Conservation (phyloP, 2,888 invertebrate genomes). For the Eristalinus sepulchralis region DNA sequence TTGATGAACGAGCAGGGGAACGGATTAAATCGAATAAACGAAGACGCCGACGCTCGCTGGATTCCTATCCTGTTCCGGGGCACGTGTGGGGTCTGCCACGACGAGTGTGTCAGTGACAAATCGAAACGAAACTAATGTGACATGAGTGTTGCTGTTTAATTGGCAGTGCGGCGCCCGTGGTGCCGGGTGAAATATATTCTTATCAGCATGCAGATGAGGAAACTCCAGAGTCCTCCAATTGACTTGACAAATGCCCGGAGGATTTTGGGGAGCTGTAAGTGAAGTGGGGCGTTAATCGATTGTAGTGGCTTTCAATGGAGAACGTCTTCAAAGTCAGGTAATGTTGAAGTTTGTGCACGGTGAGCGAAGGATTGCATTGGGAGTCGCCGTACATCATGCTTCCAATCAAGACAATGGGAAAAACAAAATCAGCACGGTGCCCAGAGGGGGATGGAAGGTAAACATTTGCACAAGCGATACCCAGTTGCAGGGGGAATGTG, state of each 20-base stretch:
- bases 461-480: conserved; percentile 29
- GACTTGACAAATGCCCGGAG: not conserved
- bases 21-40: conserved; percentile 63
- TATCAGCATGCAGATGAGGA: conserved; percentile 1
- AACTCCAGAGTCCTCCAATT: not conserved
- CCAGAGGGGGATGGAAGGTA: conserved; percentile 6
- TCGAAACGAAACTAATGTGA: conserved; percentile 40
- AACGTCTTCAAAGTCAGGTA: no score
- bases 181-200: conserved; percentile 5
- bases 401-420: not conserved
- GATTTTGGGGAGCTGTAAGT: not conserved
- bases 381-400: no score
- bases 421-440: conserved; percentile 37
- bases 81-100: not conserved
- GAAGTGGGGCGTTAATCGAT: not conserved
- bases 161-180: conserved; percentile 11
- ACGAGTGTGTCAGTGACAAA: conserved; percentile 47
- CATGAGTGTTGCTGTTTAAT: conserved; percentile 48
- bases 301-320: not conserved
- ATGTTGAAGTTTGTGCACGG: not conserved
- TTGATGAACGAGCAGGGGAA: conserved; percentile 57
- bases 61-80: not conserved
- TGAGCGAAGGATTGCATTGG: not conserved
- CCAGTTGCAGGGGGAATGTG: conserved; percentile 32
- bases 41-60: conserved; percentile 11